phyloP scores from a whole-genome alignment of 1,140 invertebrate genomes.

The Limonius californicus region DNA sequence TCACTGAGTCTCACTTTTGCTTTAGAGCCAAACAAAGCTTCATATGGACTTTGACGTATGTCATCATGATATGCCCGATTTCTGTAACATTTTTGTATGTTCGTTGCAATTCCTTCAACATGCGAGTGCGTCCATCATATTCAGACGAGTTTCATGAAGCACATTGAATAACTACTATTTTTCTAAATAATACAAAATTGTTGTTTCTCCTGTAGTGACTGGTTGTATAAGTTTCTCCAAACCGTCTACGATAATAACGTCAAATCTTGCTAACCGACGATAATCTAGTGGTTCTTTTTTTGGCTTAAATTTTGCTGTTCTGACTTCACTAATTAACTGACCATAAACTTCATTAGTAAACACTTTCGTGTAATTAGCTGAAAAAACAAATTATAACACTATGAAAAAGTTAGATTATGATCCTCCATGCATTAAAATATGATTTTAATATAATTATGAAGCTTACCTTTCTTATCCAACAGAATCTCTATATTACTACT shows the following conservation, averaged over 20 bases:
- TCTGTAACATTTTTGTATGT: background rate
- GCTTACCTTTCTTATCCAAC: too few relatives aligned
- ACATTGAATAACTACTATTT: background rate
- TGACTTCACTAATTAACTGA: background rate
- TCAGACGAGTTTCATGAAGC: too few relatives aligned
- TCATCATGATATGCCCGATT: constrained; percentile 34
- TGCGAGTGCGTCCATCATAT: background rate
- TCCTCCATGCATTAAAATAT: too few relatives aligned
- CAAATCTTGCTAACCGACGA: too few relatives aligned
- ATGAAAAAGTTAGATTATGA: too few relatives aligned
- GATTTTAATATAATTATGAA: too few relatives aligned
- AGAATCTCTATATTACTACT: too few relatives aligned
- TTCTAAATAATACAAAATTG: background rate
- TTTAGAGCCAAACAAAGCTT: constrained; percentile 34
- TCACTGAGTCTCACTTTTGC: constrained; percentile 16
- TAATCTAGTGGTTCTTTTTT: background rate
- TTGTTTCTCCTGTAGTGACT: background rate
- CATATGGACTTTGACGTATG: constrained; percentile 37
- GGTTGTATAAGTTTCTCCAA: background rate
- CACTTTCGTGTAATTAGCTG: background rate
- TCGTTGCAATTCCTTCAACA: background rate
- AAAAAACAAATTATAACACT: background rate
- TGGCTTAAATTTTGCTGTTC: background rate
- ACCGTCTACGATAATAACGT: background rate
- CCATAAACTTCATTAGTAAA: background rate